Evolutionary conservation across 2,888 invertebrate genomes (phyloP), one percentile per base, ranked within the genome.

Genomic region (Philereme transversata): DNA sequence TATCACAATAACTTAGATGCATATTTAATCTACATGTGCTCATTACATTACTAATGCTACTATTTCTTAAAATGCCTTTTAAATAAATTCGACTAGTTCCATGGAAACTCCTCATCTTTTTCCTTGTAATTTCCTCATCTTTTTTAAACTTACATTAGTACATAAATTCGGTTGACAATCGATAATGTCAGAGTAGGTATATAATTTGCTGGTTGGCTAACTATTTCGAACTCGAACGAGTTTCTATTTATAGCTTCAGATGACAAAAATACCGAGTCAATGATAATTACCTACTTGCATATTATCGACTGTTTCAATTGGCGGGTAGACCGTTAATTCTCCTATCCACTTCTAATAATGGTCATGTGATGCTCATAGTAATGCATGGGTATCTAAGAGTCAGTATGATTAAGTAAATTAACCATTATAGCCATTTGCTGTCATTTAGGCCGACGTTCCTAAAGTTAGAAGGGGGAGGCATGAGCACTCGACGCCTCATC

Each of bases 381-480:
- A 47, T 9, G 34, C 35, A 9, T 3, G 33, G 34, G 35, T 47
- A 45, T 45, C 45, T 3, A 9, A 47, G 4, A 4, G n/a, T 4
- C 35, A 40, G 33, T 46, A 50, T 74, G 68, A 70, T 77, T 73
- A 80, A 71, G 77, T 76, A 76, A 82, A 78, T 81, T 78, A 70
- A 68, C 66, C 73, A 68, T 72, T 72, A 74, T 73, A 77, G 67
- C 70, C 65, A 78, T 81, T 81, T 76, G 75, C 69, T 68, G 69
- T 54, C 71, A 79, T 78, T 79, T 77, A 79, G 79, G 81, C 75
- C 78, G 78, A 62, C 81, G 78, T 75, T 83, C 78, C 79, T 81
- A 79, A 86, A 87, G 81, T 87, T 79, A 79, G 81, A 84, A 84
- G 86, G 89, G 87, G 90, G 88, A 85, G 88, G 84, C 76, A 82